Evolutionary conservation across 2,113 vertebrate species (phyloP).

Genomic region (Ophthalmotilapia sp.): DNA sequence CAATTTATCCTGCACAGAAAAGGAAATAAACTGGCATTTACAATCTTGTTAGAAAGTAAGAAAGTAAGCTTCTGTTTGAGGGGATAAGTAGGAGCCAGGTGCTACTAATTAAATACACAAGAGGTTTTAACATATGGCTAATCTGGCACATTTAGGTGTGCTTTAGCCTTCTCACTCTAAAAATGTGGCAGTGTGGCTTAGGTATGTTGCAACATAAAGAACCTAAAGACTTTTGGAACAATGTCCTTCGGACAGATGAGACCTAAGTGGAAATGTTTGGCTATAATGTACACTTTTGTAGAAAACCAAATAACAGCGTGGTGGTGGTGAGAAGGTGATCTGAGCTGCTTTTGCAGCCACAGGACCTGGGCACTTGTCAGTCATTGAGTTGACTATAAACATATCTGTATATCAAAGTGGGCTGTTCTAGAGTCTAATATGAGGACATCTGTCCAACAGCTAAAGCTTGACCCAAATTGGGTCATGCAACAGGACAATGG

Average conservation of each 20-base stretch:
- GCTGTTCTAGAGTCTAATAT: not conserved
- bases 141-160: not conserved
- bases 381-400: not conserved
- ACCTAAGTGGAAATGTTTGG: not conserved
- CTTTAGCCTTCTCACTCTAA: not conserved
- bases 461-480: not conserved
- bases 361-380: not conserved
- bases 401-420: not conserved
- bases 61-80: not conserved
- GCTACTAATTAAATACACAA: not conserved
- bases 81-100: not conserved
- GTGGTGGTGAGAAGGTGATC: not conserved
- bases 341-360: not conserved
- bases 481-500: not conserved
- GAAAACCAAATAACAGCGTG: not conserved
- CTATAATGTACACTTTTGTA: not conserved
- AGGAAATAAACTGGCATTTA: not conserved
- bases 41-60: not conserved
- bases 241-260: fast-evolving
- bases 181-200: not conserved
- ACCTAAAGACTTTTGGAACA: not conserved
- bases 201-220: not conserved
- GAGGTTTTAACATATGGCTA: not conserved
- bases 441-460: not conserved
- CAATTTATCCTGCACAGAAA: not conserved